Evolutionary conservation across 2,113 vertebrate genomes (phyloP).

Genomic region (Astur gentilis): DNA sequence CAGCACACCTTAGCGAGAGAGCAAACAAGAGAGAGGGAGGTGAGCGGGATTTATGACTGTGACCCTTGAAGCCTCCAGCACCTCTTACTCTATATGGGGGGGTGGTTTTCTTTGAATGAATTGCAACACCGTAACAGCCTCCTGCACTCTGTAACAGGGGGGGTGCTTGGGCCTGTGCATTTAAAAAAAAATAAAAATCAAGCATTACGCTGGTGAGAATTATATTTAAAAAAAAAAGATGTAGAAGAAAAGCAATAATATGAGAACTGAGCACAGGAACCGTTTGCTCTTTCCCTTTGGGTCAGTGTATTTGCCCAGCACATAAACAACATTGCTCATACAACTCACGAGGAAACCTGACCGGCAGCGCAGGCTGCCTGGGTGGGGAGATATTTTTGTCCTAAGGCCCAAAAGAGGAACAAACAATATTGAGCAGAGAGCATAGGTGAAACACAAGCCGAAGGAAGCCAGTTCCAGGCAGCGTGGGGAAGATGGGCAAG

Average conservation of each 20-base stretch:
- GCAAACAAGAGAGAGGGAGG: not conserved
- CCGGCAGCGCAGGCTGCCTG: not conserved
- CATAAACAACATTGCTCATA: not conserved
- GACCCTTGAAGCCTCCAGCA: slow-evolving; percentile 5
- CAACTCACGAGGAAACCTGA: not conserved
- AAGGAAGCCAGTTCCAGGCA: not conserved
- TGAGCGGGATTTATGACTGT: not conserved
- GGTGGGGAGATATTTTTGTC: slow-evolving; percentile 10
- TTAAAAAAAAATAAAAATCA: not conserved
- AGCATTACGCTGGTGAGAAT: not conserved
- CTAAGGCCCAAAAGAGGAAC: not conserved
- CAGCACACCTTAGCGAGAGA: not conserved
- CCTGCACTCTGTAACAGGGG: not conserved
- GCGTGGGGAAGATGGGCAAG: not conserved
- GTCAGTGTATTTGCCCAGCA: not conserved
- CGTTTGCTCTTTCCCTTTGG: not conserved
- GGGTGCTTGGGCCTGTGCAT: not conserved
- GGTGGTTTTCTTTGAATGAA: not conserved
- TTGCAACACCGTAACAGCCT: not conserved
- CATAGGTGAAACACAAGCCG: not conserved
- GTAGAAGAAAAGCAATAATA: not conserved
- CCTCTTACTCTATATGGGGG: rapidly evolving
- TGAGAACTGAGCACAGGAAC: not conserved
- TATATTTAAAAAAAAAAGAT: not conserved
- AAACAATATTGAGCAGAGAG: not conserved